phyloP scores from a whole-genome alignment of 2,888 invertebrate genomes.

The Eupithecia centaureata region DNA sequence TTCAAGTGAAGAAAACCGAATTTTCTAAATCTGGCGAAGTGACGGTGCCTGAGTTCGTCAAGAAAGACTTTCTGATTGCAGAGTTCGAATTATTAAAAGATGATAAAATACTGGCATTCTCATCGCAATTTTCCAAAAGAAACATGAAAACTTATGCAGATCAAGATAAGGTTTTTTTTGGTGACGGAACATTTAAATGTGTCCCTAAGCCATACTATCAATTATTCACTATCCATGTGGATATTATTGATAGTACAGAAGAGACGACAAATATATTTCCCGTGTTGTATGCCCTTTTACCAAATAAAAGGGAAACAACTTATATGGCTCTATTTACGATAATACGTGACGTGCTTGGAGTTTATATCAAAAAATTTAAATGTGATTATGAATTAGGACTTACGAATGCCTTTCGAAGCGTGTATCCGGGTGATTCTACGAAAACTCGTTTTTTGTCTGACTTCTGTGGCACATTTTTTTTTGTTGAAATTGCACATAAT shows the following conservation, averaged over 20 bases:
- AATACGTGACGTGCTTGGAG: slow-evolving; percentile 18
- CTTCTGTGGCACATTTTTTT: no score
- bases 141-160: slow-evolving; percentile 27
- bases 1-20: slow-evolving; percentile 19
- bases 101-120: slow-evolving; percentile 29
- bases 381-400: slow-evolving; percentile 26
- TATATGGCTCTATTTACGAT: slow-evolving; percentile 23
- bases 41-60: slow-evolving; percentile 16
- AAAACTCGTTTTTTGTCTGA: no score
- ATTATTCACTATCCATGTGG: slow-evolving; percentile 21
- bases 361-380: slow-evolving; percentile 24
- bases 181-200: slow-evolving; percentile 24
- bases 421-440: no score
- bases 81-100: slow-evolving; percentile 31
- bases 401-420: slow-evolving; percentile 18
- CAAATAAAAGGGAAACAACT: slow-evolving; percentile 20
- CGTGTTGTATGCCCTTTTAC: slow-evolving; percentile 23
- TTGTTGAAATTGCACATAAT: no score
- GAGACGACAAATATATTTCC: slow-evolving; percentile 16
- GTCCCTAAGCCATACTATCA: slow-evolving; percentile 21
- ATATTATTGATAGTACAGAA: slow-evolving; percentile 18
- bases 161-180: slow-evolving; percentile 24
- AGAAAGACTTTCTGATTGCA: slow-evolving; percentile 28
- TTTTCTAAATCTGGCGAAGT: slow-evolving; percentile 16
- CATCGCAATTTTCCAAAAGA: slow-evolving; percentile 28